Evolutionary conservation across 1,140 invertebrate species (phyloP).

Genomic region (Anoplophora glabripennis): DNA sequence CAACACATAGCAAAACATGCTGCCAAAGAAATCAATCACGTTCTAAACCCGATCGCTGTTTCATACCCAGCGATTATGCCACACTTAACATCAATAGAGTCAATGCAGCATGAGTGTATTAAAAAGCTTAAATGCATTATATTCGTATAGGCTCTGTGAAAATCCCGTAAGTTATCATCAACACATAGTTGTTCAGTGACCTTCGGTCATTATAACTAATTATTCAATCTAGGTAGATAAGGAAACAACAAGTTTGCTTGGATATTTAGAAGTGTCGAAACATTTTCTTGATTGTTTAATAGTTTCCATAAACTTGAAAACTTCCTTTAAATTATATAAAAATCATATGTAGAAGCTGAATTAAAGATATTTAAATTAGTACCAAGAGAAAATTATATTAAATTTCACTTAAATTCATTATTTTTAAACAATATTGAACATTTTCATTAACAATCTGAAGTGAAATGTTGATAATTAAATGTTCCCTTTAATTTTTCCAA

Average conservation of each 20-base stretch:
- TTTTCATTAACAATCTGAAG: no score
- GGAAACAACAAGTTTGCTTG: slow-evolving; percentile 14
- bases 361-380: no score
- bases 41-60: background rate
- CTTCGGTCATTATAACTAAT: slow-evolving; percentile 25
- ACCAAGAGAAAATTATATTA: no score
- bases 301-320: no score
- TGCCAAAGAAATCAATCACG: slow-evolving; percentile 14
- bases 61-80: slow-evolving; percentile 13
- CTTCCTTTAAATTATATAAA: no score
- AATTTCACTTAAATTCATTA: no score
- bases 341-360: no score
- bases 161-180: slow-evolving; percentile 1
- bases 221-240: slow-evolving; percentile 36
- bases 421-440: no score
- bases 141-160: background rate
- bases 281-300: no score
- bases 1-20: slow-evolving; percentile 36
- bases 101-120: slow-evolving; percentile 13
- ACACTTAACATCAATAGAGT: slow-evolving; percentile 22
- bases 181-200: slow-evolving; percentile 5
- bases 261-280: background rate
- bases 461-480: no score
- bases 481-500: no score
- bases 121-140: slow-evolving; percentile 9